phyloP scores from a whole-genome alignment of 2,113 vertebrate species.

The Grantiella picta region DNA sequence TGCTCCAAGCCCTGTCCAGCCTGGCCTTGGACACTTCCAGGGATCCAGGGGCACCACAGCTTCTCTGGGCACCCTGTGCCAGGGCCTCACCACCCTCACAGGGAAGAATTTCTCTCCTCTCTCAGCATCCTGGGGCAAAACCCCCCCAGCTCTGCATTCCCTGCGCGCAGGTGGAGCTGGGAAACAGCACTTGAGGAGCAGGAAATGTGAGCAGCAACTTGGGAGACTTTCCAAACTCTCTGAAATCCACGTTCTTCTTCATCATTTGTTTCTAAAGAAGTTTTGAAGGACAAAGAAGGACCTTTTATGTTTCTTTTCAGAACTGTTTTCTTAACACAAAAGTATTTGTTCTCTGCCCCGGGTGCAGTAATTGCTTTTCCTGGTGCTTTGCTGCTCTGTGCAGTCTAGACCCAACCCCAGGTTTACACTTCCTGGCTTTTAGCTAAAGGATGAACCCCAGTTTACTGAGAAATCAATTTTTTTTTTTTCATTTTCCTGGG shows the following conservation, averaged over 20 bases:
- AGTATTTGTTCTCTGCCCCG: not conserved
- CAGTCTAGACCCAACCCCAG: not conserved
- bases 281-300: not conserved
- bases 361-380: not conserved
- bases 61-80: not conserved
- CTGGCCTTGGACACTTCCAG: not conserved
- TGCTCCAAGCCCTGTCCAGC: fast-evolving
- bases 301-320: not conserved
- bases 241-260: not conserved
- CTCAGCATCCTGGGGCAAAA: not conserved
- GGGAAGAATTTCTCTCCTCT: not conserved
- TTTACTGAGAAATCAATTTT: not conserved
- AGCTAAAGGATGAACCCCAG: not conserved
- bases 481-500: not conserved
- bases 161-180: fast-evolving
- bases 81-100: fast-evolving
- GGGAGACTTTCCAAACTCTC: not conserved
- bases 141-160: fast-evolving
- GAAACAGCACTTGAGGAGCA: not conserved
- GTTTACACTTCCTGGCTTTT: not conserved
- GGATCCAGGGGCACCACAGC: not conserved
- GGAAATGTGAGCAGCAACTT: not conserved
- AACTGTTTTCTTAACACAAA: not conserved
- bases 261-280: not conserved
- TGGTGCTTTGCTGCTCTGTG: not conserved